Base-by-base conservation (phyloP, 2,113 vertebrate genomes). In the Scatophagus argus region DNA sequence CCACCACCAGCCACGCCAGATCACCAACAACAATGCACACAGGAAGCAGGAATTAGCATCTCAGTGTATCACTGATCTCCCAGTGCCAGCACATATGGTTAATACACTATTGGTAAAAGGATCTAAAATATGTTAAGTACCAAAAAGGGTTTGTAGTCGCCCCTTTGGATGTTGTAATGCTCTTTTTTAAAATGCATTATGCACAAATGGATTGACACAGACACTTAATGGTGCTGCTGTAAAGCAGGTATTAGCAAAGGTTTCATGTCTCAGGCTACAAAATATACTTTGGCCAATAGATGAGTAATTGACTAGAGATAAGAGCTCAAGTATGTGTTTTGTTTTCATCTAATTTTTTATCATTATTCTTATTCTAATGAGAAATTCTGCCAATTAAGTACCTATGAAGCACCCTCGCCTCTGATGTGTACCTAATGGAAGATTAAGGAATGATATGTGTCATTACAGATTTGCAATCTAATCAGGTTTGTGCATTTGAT, bases 1-100 rank as follows among this genome's bases (percentile, higher is more conserved):
- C 72, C 87, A 64, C 63, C 87, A 88, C 92, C 87, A 92, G 92
- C 89, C 88, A 93, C 82, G 68, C 82, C 77, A 81, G 74, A 89
- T 84, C 77, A 88, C 81, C 84, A 43, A 70, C 85, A 77, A 81
- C 72, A 90, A n/a, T n/a, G n/a, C 55, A 63, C 64, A 62, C 77
- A 65, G 49, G 71, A 77, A 65, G 56, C 59, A 59, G 25, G 68
- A 76, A 84, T 82, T 74, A 86, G 67, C 83, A 69, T 79, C 36
- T 44, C 6, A 29, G 61, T 58, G 80, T 29, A 75, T 84, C 52
- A 58, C 79, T 63, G 66, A 79, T 68, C 71, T 75, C 66, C 46
- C 36, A 19, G 58, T 56, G 75, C 52, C 67, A 80, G 39, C 72
- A 71, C 74, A 47, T 65, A 76, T 3, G 59, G 64, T 68, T 82